A percentile compares a stretch with the other conserved stretches of the same genome.
Evolutionary conservation across 92 coral and sea anemone genomes (phyloP).

Genomic region (Ricordea florida): DNA sequence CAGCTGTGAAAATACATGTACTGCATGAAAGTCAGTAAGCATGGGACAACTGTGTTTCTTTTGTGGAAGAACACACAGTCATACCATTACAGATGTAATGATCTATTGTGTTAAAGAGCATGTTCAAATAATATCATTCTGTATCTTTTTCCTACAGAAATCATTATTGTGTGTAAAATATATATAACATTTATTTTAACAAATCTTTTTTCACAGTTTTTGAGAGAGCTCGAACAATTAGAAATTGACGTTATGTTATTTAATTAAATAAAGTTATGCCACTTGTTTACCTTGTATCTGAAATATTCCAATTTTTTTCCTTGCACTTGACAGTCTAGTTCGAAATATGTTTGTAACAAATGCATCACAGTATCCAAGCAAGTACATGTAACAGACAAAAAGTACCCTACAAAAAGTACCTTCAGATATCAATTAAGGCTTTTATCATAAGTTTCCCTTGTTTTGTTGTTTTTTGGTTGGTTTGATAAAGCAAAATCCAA

Average conservation of each 20-base stretch:
- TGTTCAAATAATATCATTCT: not conserved
- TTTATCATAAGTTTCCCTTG: no score
- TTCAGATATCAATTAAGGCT: constrained; percentile 9
- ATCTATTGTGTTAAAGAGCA: not conserved
- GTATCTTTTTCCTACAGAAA: constrained; percentile 6
- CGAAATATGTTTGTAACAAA: constrained; percentile 10
- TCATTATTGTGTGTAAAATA: not conserved
- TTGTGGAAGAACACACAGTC: constrained; percentile 12
- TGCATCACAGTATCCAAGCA: constrained; percentile 2
- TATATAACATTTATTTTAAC: not conserved
- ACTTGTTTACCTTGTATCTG: constrained; percentile 33
- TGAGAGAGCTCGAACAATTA: not conserved
- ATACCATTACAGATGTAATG: constrained; percentile 1
- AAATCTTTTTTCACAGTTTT: not conserved
- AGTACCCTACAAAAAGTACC: constrained; percentile 2
- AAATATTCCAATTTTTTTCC: constrained; percentile 14
- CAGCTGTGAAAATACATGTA: not conserved
- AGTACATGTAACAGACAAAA: constrained; percentile 16
- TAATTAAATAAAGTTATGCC: constrained; percentile 4
- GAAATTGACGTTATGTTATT: not conserved
- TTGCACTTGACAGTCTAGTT: constrained; percentile 34
- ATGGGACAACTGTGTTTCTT: not conserved
- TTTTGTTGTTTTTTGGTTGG: no score
- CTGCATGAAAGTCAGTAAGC: not conserved
- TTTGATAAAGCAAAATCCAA: no score